Conservation (phyloP, 2,113 vertebrate genomes). For the Polypterus senegalus region DNA sequence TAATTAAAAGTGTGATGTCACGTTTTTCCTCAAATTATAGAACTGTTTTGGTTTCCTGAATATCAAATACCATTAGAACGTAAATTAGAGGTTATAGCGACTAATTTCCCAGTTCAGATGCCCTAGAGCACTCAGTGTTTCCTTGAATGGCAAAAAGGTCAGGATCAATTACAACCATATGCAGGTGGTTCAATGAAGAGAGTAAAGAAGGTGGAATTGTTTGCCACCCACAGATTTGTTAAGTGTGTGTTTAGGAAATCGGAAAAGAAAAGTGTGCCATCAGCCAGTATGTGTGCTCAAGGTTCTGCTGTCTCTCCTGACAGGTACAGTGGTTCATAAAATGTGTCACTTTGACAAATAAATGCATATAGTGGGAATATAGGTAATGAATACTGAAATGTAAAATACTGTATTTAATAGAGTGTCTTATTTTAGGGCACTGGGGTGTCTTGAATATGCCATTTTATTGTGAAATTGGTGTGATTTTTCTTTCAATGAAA, state of each 20-base stretch:
- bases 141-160: constrained; percentile 1
- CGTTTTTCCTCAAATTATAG: constrained; percentile 31
- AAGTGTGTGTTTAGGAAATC: constrained; percentile 12
- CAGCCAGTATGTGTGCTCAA: no score
- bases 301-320: no score
- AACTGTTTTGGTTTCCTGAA: constrained; percentile 36
- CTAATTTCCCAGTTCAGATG: constrained; percentile 18
- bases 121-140: constrained; percentile 12
- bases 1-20: constrained; percentile 34
- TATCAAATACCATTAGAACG: constrained; percentile 24
- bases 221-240: constrained; percentile 14
- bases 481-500: no score
- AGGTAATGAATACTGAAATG: no score
- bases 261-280: background rate
- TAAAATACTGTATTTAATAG: no score
- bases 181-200: background rate
- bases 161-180: constrained; percentile 9
- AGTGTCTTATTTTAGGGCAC: no score
- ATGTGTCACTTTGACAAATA: no score
- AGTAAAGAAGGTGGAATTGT: constrained; percentile 3
- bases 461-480: no score
- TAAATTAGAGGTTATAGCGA: constrained; percentile 11
- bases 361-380: no score
- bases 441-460: no score
- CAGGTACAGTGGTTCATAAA: no score